Conservation (phyloP, 2,797 vertebrate genomes). For the Takifugu rubripes region DNA sequence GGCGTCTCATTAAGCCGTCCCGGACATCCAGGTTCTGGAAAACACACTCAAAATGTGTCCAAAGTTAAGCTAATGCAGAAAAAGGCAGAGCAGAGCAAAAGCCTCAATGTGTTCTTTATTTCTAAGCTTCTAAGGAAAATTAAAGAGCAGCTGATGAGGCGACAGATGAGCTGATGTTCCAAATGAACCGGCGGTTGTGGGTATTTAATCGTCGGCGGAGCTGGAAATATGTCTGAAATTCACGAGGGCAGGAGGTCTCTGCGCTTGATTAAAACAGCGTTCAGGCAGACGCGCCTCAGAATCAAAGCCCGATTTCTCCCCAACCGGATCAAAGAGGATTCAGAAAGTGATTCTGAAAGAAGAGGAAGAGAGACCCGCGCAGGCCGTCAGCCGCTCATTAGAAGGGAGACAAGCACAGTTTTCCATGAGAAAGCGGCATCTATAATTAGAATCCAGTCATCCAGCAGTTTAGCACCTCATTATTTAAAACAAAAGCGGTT, state of each 20-base stretch:
- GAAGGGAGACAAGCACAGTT: too few relatives aligned
- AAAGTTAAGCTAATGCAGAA: too few relatives aligned
- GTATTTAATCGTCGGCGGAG: slow-evolving; percentile 26
- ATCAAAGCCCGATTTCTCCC: slow-evolving; percentile 9
- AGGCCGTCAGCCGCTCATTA: too few relatives aligned
- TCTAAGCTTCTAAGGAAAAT: background rate
- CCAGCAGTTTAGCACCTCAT: too few relatives aligned
- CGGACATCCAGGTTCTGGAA: too few relatives aligned
- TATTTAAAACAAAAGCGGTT: too few relatives aligned
- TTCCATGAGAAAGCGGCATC: too few relatives aligned
- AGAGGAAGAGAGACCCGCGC: too few relatives aligned
- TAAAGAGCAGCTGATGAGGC: too few relatives aligned
- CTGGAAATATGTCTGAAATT: slow-evolving; percentile 33
- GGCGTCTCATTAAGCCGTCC: slow-evolving; percentile 18
- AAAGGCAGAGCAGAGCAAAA: too few relatives aligned
- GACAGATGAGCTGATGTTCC: background rate
- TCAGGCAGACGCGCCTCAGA: background rate
- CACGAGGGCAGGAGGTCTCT: slow-evolving; percentile 33
- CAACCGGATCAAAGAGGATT: slow-evolving; percentile 26
- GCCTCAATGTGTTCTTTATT: background rate
- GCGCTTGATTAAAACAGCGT: slow-evolving; percentile 9
- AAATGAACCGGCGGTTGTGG: slow-evolving; percentile 6
- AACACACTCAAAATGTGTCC: too few relatives aligned
- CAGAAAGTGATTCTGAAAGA: background rate
- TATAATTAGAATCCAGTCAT: too few relatives aligned